Percentiles rank a stretch among this genome's conserved stretches.
These are phyloP conservation scores for Pristionchus japonicus DNA, from an alignment of 2,888 invertebrate species.

Conservation along the genomic window DNA sequence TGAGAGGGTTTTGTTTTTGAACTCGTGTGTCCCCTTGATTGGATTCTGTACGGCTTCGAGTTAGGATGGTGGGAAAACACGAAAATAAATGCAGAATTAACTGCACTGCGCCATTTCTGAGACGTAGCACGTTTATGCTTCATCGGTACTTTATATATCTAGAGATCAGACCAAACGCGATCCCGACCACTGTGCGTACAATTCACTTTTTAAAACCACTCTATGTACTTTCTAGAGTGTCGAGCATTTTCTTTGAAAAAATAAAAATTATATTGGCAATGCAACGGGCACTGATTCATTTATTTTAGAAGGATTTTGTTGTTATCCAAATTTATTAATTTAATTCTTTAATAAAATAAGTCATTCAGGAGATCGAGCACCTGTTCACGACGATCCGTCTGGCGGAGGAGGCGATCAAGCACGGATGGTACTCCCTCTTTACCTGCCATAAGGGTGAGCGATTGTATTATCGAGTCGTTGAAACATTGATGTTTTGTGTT, in stretches of 20 bases:
- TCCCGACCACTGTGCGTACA: background rate
- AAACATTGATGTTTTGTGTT: too few relatives aligned
- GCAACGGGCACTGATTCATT: too few relatives aligned
- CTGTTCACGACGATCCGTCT: slow-evolving; percentile 43
- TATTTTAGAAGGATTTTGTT: too few relatives aligned
- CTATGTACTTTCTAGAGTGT: background rate
- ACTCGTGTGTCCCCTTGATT: too few relatives aligned
- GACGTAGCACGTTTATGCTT: background rate
- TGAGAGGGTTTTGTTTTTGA: too few relatives aligned
- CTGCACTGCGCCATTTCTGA: too few relatives aligned
- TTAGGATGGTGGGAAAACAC: background rate
- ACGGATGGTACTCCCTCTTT: slow-evolving; percentile 47
- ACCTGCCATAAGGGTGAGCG: slow-evolving; percentile 41
- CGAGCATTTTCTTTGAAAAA: too few relatives aligned
- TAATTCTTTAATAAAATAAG: background rate
- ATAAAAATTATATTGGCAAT: too few relatives aligned
- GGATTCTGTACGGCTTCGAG: too few relatives aligned
- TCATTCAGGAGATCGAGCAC: slow-evolving; percentile 45
- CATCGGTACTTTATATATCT: background rate
- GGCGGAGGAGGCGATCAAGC: slow-evolving; percentile 45
- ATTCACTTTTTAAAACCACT: background rate
- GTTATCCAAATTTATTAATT: too few relatives aligned
- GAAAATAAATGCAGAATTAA: background rate
- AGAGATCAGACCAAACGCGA: background rate
- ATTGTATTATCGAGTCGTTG: background rate